Conservation (phyloP, 2,888 invertebrate species). For the Harmothoe impar region DNA sequence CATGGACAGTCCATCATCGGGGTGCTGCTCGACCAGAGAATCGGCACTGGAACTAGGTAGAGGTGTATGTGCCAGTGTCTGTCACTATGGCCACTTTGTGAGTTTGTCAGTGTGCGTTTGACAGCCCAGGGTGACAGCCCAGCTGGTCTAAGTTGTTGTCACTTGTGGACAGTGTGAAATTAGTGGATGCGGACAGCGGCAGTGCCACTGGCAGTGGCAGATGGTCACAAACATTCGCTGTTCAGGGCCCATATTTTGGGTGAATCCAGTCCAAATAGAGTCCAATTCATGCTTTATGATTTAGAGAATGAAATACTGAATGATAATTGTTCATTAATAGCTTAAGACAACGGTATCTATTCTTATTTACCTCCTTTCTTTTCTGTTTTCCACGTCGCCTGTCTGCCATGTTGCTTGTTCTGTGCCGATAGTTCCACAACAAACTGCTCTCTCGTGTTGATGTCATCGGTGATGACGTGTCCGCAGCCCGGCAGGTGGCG, state of each 20-base stretch:
- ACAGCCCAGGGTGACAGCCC: too few species aligned
- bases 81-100: too few species aligned
- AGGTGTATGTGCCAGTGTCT: too few species aligned
- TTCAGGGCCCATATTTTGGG: not conserved
- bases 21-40: too few species aligned
- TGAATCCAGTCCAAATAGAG: not conserved
- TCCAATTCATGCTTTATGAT: not conserved
- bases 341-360: not conserved
- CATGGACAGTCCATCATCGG: too few species aligned
- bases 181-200: not conserved
- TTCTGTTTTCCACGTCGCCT: slow-evolving; percentile 64
- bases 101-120: too few species aligned
- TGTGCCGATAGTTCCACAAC: slow-evolving; percentile 5
- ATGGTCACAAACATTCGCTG: not conserved
- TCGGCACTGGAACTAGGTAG: too few species aligned
- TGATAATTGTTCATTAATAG: not conserved
- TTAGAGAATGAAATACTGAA: not conserved
- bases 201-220: not conserved
- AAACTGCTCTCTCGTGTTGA: slow-evolving; percentile 12
- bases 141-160: too few species aligned
- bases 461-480: too few species aligned
- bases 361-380: slow-evolving; percentile 63
- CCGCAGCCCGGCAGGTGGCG: too few species aligned
- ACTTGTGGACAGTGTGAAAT: not conserved
- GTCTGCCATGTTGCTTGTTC: slow-evolving; percentile 65